Percentiles rank a stretch among this genome's conserved stretches.
These are phyloP conservation scores for Hirtodrosophila histrioides DNA, from an alignment of 2,888 invertebrate species.

Conservation along the genomic window DNA sequence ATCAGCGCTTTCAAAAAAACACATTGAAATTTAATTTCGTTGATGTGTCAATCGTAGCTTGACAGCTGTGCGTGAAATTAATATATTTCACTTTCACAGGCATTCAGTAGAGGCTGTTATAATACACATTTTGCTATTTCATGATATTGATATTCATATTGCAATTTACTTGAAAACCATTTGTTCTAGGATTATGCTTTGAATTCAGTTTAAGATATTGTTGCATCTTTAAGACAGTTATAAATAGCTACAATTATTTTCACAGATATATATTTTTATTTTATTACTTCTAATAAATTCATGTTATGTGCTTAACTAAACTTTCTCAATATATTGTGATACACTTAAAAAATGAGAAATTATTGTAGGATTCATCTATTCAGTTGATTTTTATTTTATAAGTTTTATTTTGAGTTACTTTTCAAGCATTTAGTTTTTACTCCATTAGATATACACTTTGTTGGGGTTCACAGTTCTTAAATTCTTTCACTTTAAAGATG, in stretches of 20 bases:
- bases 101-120: too few species aligned
- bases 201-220: not conserved
- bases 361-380: too few species aligned
- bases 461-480: not conserved
- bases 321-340: too few species aligned
- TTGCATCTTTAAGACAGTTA: not conserved
- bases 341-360: too few species aligned
- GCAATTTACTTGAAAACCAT: slow-evolving; percentile 15
- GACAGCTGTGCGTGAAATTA: slow-evolving; percentile 40
- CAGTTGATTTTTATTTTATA: too few species aligned
- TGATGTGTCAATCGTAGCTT: slow-evolving; percentile 33
- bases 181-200: not conserved
- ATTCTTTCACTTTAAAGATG: slow-evolving; percentile 4
- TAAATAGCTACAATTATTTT: not conserved
- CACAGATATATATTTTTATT: not conserved
- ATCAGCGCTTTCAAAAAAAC: slow-evolving; percentile 3
- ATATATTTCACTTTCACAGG: not conserved
- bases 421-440: too few species aligned
- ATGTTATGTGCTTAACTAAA: too few species aligned
- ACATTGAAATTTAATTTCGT: slow-evolving; percentile 21
- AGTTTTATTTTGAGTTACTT: too few species aligned
- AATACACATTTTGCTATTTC: not conserved
- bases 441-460: too few species aligned
- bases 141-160: not conserved
- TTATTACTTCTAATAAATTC: too few species aligned